Evolutionary conservation across 1,140 invertebrate genomes (phyloP), one percentile per base, ranked within the genome.

Genomic region (Spodoptera frugiperda): DNA sequence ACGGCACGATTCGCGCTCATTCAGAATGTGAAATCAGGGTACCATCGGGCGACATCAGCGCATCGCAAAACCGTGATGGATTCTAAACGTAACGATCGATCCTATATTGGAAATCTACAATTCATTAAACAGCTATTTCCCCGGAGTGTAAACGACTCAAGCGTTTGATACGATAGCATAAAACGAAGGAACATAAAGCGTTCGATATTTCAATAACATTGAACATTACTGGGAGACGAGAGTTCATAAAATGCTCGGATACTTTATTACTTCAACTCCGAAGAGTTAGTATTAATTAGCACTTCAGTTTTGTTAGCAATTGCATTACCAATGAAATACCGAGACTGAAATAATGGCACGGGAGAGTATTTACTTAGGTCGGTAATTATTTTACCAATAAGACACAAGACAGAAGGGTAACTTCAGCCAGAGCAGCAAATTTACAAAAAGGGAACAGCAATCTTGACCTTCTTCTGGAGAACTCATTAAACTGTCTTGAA

Each of bases 101-200:
- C 39, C 9, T 19, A 21, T 48, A 65, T 65, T 65, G 44, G 61
- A 65, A 46, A 65, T 65, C 19, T 61, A 44, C 57, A 61, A 61
- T 39, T 17, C 57, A 61, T 44, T 61, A 44, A 1, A 12, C 54
- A 9, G 39, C 33, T 3, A 63, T 63, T 63, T 63, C 59, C 10
- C 33, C 15, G 57, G 33, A 11, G 15, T 15, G 33, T 44, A 19
- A 19, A 46, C 54, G 54, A 14, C 21, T 30, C 11, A 14, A 57
- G 21, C 21, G 14, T 21, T 57, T 57, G 21, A 57, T 30, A 25
- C 8, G 54, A 30, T 55, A 21, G 21, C 54, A 12, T 57, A 14
- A 57, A 57, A 57, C 25, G 11, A 30, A 25, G 54, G 10, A 30
- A 57, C 54, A 57, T 30, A 3, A 57, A 57, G 17, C 11, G 21